These are phyloP conservation scores for Dynastes maya DNA, from an alignment of 2,888 invertebrate genomes.

Conservation along the genomic window DNA sequence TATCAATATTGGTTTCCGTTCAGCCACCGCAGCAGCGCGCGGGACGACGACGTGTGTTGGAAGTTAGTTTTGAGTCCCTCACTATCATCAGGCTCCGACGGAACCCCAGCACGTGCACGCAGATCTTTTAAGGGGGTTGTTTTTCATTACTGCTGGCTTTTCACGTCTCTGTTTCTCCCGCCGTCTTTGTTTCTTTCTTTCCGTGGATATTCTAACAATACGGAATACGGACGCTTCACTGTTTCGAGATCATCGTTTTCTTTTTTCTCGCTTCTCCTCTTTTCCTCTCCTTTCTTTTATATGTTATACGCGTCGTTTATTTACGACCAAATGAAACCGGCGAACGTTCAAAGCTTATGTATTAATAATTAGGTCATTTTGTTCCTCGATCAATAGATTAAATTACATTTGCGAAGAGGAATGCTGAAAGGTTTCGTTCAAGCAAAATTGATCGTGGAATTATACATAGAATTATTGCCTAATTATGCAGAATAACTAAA, in stretches of 20 bases:
- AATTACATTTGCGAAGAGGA: background rate
- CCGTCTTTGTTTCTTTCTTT: constrained; percentile 11
- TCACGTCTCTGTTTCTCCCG: constrained; percentile 33
- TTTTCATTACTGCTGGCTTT: constrained; percentile 46
- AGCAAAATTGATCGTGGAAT: too few species aligned
- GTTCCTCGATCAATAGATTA: background rate
- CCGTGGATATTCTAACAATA: constrained; percentile 15
- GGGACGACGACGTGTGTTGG: constrained; percentile 62
- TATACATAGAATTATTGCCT: too few species aligned
- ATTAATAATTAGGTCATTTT: constrained; percentile 10
- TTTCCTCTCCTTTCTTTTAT: constrained; percentile 1
- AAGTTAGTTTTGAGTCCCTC: constrained; percentile 62
- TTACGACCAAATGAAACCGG: constrained; percentile 8
- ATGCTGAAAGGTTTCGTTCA: too few species aligned
- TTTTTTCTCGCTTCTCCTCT: background rate
- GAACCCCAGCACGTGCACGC: constrained; percentile 61
- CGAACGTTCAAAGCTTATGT: background rate
- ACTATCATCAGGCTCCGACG: constrained; percentile 23
- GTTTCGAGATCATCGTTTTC: constrained; percentile 28
- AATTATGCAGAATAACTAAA: too few species aligned
- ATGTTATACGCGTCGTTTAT: background rate
- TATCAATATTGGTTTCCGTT: constrained; percentile 62
- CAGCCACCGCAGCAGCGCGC: constrained; percentile 12
- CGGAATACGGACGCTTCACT: constrained; percentile 11
- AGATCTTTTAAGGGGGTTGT: constrained; percentile 53